Percentiles rank a stretch among this genome's conserved stretches.
phyloP scores from a whole-genome alignment of 1,140 invertebrate genomes.

The Drosophila suzukii region DNA sequence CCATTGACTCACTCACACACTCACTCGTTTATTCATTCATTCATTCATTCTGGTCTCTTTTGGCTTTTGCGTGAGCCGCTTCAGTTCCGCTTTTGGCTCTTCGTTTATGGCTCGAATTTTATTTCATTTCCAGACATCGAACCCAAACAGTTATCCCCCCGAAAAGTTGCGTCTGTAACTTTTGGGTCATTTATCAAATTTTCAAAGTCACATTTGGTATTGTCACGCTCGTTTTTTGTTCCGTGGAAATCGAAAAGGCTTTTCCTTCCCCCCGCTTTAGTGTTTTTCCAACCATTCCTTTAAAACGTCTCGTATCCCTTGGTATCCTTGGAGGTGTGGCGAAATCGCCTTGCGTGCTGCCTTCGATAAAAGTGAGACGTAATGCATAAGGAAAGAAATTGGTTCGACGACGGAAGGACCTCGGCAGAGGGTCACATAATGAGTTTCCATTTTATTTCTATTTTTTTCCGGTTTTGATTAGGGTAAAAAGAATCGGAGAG shows the following conservation, averaged over 20 bases:
- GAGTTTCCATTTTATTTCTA: constrained; percentile 67
- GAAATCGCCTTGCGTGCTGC: constrained; percentile 51
- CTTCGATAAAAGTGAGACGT: constrained; percentile 78
- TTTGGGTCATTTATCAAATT: constrained; percentile 82
- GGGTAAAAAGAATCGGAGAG: constrained; percentile 25
- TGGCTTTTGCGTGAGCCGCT: constrained; percentile 48
- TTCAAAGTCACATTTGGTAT: constrained; percentile 82
- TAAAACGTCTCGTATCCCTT: constrained; percentile 6
- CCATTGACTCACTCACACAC: constrained; percentile 42
- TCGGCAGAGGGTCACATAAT: constrained; percentile 56
- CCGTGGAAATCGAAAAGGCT: constrained; percentile 62
- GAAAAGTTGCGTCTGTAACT: constrained; percentile 32
- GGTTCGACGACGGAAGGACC: constrained; percentile 18
- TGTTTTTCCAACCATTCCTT: constrained; percentile 11
- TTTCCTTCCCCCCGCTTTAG: constrained; percentile 4
- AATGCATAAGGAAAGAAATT: constrained; percentile 56
- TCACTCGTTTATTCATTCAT: constrained; percentile 20
- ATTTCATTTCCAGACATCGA: constrained; percentile 68
- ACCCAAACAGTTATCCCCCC: constrained; percentile 24
- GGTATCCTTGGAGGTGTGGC: constrained; percentile 22
- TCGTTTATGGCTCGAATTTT: constrained; percentile 51
- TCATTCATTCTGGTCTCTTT: constrained; percentile 39
- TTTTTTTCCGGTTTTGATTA: constrained; percentile 36
- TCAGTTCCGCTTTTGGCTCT: constrained; percentile 72
- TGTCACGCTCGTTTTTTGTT: constrained; percentile 73